Evolutionary conservation across 2,797 vertebrate genomes (phyloP), one percentile per base, ranked within the genome.

Genomic region (Acropternis orthonyx): DNA sequence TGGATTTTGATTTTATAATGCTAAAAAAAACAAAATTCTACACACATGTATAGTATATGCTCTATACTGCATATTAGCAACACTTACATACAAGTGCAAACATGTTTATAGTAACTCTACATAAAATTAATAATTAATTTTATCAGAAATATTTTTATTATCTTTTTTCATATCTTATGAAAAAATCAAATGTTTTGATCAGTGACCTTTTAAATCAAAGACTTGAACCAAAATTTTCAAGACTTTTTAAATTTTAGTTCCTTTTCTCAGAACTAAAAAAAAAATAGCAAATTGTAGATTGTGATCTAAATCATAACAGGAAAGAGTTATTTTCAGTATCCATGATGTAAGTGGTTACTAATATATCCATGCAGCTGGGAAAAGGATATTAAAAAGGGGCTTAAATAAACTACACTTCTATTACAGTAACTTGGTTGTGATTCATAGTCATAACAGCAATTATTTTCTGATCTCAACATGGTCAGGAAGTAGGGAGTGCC

Each of bases 321-420:
- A 95, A 97, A 85, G 72, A 88, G 23, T 26, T 90, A 87, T 94
- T 96, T 96, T 92, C 55, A 44, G 63, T 79, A 51, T 19, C 67
- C 56, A 56, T 82, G 44, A 63, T 61, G 36, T 88, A 89, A 89
- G 51, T 72, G 66, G 12, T 92, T 94, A 72, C 36, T 66, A 92
- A 91, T 93, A 79, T 83, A 96, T n/a, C 24, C 24, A n/a, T 63
- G 43, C 84, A 94, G 87, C 85, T 91, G 85, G 80, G 56, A 28
- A 37, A 85, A 88, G 56, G 32, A 88, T 92, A 91, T 46, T 52
- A 55, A 85, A 93, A 91, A n/a, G 3, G 7, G 56, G 43, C 85
- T 48, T 62, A 68, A 74, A 91, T 85, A 79, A 91, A 80, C 81
- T 75, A 46, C 18, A 51, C 69, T 92, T 91, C 20, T 90, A 79